A percentile compares a stretch with the other conserved stretches of the same genome.
These are phyloP conservation scores for Aurelia sp. DNA, from an alignment of 30 jellyfish, hydroid and myxozoan species.

Conservation along the genomic window DNA sequence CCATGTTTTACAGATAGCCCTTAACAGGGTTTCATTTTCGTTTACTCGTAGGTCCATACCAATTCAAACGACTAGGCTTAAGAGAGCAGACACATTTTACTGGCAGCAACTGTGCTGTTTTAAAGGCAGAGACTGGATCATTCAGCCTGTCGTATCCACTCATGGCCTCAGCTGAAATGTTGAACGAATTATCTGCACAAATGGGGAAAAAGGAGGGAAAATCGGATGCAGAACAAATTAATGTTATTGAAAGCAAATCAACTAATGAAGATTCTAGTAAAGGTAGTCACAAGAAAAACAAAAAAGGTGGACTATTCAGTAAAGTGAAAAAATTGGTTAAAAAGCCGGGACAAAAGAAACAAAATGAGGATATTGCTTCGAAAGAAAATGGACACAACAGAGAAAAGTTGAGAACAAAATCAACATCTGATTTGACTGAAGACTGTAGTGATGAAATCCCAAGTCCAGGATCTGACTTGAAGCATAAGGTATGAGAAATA, in stretches of 20 bases:
- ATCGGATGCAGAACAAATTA: slow-evolving; percentile 40
- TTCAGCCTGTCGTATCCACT: slow-evolving; percentile 5
- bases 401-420: slow-evolving; percentile 20
- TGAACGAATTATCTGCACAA: slow-evolving; percentile 28
- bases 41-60: slow-evolving; percentile 22
- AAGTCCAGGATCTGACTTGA: slow-evolving; percentile 23
- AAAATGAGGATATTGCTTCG: background rate
- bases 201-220: background rate
- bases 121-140: background rate
- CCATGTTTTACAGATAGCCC: no score
- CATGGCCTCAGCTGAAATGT: slow-evolving; percentile 43
- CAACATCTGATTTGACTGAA: slow-evolving; percentile 58
- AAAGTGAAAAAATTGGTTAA: slow-evolving; percentile 37
- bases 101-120: background rate
- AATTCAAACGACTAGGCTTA: background rate
- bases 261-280: slow-evolving; percentile 1
- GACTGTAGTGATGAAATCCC: slow-evolving; percentile 4
- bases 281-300: slow-evolving; percentile 13
- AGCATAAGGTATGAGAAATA: slow-evolving; percentile 18
- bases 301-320: slow-evolving; percentile 35
- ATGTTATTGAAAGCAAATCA: slow-evolving; percentile 28
- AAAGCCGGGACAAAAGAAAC: slow-evolving; percentile 29
- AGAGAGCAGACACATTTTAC: slow-evolving; percentile 15
- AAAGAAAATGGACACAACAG: slow-evolving; percentile 10
- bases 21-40: no score